Evolutionary conservation across 2,888 invertebrate genomes (phyloP), one percentile per base, ranked within the genome.

Genomic region (Ichneumoninae sp.): DNA sequence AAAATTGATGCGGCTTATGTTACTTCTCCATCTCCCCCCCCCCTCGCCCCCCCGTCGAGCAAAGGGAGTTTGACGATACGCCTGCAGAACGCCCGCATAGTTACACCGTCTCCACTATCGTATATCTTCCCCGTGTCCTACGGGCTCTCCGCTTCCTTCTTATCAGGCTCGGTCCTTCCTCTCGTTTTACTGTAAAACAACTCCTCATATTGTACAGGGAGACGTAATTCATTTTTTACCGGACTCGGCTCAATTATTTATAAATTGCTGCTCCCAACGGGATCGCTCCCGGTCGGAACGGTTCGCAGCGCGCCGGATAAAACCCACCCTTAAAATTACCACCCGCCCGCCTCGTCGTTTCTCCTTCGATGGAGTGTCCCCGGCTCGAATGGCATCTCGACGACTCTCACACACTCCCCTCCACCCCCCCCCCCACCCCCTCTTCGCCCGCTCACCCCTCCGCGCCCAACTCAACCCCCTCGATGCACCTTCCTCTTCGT

Each of bases 161-260:
- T 81, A 81, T 81, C 83, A 85, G 93, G 92, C 93, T 93, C 92
- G 91, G 91, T 88, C 91, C 90, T 76, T 71, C 90, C 91, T 88
- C 92, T 93, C 92, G 91, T 93, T 92, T 93, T 90, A 91, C 93
- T 90, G 92, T 92, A 92, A 93, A 92, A 90, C 92, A 92, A 93
- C 92, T 92, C 91, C 93, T 93, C 92, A 92, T 93, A 93, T 93
- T 93, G 93, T 93, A 93, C 90, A 91, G 93, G 92, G 92, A 92
- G 90, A 91, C 93, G 93, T 93, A 93, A 93, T 93, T 93, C 93
- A 94, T 93, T 93, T 93, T 94, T 93, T 93, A 94, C 93, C 93
- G 93, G 93, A 94, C 93, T 89, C 91, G 89, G 90, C 91, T 94
- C 93, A 94, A 94, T 94, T 94, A 94, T 94, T 94, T 94, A 94